Evolutionary conservation across 2,113 vertebrate genomes (phyloP), one percentile per base, ranked within the genome.

Genomic region (Salvator merianae): DNA sequence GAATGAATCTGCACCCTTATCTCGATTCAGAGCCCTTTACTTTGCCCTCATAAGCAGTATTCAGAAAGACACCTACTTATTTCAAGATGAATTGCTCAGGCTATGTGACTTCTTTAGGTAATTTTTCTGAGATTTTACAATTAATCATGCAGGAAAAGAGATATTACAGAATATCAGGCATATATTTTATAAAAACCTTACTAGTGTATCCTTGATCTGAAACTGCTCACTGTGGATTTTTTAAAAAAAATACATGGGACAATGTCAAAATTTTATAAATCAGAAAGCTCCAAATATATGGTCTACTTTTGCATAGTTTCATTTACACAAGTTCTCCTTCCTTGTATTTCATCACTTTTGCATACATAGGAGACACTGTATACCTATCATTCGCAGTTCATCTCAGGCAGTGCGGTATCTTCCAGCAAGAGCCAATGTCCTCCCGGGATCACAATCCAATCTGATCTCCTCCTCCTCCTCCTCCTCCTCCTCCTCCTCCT

Each of bases 1-100:
- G 75, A 43, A 63, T 50, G 0, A 3, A 40, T 86, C 86, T 90
- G 88, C 38, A 83, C 85, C 75, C 40, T 32, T 13, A 34, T n/a
- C 14, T 53, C 5, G 36, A 66, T 43, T 38, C 59, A 66, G 26
- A 83, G 82, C n/a, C 40, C 62, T 76, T 32, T 22, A 47, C 28
- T 50, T 50, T 26, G 38, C 30, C 34, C 14, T 16, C 14, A 65
- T 74, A 43, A 73, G 9, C 50, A 77, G 68, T 87, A 50, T 81
- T 24, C 88, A 78, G 53, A 50, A 85, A 82, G 83, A 50, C 0
- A 79, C 75, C 87, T 87, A 0, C 78, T 86, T 71, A 89, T 72
- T 34, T 78, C 43, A 34, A 36, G n/a, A 10, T 34, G 22, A 72
- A 32, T 36, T 83, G 13, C 14, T 28, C 43, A 83, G 62, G 34